Evolutionary conservation across 1,140 invertebrate genomes (phyloP), one percentile per base, ranked within the genome.

Genomic region (Drosophila melanogaster): DNA sequence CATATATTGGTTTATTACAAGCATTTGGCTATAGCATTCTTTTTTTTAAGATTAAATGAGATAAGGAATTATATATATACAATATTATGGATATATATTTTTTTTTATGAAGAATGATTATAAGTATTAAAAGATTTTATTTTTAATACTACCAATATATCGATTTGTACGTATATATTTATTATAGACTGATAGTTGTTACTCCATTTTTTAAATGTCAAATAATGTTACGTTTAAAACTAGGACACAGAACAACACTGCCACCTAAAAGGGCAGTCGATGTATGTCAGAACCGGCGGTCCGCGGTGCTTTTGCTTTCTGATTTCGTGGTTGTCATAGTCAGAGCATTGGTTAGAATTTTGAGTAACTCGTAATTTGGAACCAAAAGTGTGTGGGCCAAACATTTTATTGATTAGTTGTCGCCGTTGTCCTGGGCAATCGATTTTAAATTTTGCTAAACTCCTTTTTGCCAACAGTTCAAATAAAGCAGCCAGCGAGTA

Each of bases 261-360:
- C 22, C 57, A 37, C 33, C 35, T 65, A 81, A 70, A 22, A 2
- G 19, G 19, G 19, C 19, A 22, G 19, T 22, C 19, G 2, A 22
- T 22, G 19, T 22, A 22, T 22, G 19, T 22, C 19, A 22, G 7
- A 43, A 47, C 22, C 7, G 59, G 43, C 44, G 19, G 54, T 24
- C 24, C 46, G 46, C 17, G 33, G 41, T 43, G 78, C 51, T 83
- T 81, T 59, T 85, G 81, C 60, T 59, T 79, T 73, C 46, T 77
- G 81, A 81, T 86, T 86, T 86, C 62, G 59, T 69, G 64, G 83
- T 87, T 87, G 83, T 65, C 74, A 60, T 56, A 60, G 35, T 17
- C 14, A 62, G 53, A 58, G 53, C 30, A 38, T 30, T 62, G 24
- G 30, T 64, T 35, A 24, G 12, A 46, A 62, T 37, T 57, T 44